These are phyloP conservation scores for Scolopax rusticola DNA, from an alignment of 2,797 vertebrate species.

Conservation along the genomic window DNA sequence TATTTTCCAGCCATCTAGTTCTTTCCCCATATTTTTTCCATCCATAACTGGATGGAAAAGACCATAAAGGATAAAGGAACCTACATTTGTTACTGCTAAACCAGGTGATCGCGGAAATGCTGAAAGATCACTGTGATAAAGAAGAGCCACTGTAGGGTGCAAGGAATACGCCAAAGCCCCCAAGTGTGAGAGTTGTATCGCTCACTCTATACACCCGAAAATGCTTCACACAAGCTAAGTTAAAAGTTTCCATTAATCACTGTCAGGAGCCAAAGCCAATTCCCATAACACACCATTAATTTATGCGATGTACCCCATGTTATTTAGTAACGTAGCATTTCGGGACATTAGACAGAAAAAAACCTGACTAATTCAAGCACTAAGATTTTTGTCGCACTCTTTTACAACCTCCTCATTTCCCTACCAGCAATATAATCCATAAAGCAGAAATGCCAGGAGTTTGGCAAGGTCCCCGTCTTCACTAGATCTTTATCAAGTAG, in stretches of 20 bases:
- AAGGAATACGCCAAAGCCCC: not conserved
- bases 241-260: slow-evolving; percentile 41
- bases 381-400: not conserved
- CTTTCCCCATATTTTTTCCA: not conserved
- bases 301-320: not conserved
- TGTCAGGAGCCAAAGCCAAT: not conserved
- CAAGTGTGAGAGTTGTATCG: not conserved
- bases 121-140: not conserved
- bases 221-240: not conserved
- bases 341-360: not conserved
- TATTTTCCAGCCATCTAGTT: not conserved
- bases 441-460: not conserved
- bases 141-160: not conserved
- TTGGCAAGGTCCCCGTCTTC: not conserved
- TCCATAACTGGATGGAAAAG: not conserved
- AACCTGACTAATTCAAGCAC: not conserved
- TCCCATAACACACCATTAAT: not conserved
- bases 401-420: not conserved
- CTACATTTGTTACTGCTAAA: not conserved
- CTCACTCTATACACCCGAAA: not conserved
- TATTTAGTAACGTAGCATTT: not conserved
- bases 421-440: not conserved
- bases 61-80: not conserved
- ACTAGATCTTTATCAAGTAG: slow-evolving; percentile 2
- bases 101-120: not conserved